Base-by-base conservation (phyloP, 1,140 invertebrate species). In the Saccostrea cuccullata region DNA sequence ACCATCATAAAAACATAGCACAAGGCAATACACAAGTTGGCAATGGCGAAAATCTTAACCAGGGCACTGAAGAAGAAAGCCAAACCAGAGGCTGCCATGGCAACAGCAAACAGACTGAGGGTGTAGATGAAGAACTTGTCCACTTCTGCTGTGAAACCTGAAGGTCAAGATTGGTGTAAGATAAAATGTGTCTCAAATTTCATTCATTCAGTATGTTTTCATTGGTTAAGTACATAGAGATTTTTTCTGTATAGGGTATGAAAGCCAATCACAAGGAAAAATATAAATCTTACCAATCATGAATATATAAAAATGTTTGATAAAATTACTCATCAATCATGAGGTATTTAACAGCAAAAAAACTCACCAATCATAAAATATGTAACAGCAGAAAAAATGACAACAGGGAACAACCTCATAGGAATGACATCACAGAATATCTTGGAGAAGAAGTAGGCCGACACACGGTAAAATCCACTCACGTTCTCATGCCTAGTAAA, bases 291-390 rank as follows among this genome's bases (percentile, higher is more conserved):
- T 90, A 95, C 95, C 95, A 55, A 95, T 92, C 94, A 95, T n/a
- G n/a, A n/a, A n/a, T n/a, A n/a, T 47, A 47, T 47, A 2, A 9
- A 47, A 47, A 47, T 5, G 9, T 9, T 8, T 6, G 9, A 47
- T 47, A 47, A 47, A 47, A 47, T 36, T 47, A 47, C 9, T 47
- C 47, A 47, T 9, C 47, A 47, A 47, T 47, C 47, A 3, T 47
- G 0, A 3, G 6, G 47, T 47, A 47, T 47, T 6, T 47, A 47
- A 47, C 47, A 47, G 47, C 5, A 64, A 2, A 20, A 20, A n/a
- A n/a, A 91, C 89, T 89, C 90, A 95, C 95, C 95, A 55, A 95
- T 92, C 95, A 95, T 95, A 82, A 90, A 95, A 90, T 95, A 95
- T 0, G 91, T 92, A 23, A 95, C 92, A 13, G 86, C 70, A 47